Base-by-base conservation (phyloP, 2,113 vertebrate species). In the Epinephelus cyanopodus region DNA sequence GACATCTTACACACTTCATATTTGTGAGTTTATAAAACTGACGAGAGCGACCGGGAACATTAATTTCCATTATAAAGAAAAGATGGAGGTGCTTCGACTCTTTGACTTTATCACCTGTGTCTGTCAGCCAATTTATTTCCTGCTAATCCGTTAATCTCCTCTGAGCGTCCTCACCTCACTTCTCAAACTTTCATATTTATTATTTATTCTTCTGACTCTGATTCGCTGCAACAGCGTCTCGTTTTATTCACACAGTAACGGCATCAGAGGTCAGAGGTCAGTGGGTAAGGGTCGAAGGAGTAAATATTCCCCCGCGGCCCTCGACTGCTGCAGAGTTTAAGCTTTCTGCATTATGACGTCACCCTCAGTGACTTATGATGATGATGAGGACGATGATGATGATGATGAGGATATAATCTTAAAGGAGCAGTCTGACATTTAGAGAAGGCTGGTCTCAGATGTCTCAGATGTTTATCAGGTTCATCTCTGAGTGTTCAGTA, bases 121-220 rank as follows among this genome's bases (percentile, higher is more conserved):
- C 79, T 9, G 58, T 39, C 42, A 11, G 56, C 8, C 27, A 72
- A 87, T 81, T 88, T 62, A 60, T 65, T 83, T 88, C 39, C 62
- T 27, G 54, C 54, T 92, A 92, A 92, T 87, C 85, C 84, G 6
- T 75, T 92, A 90, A 92, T 89, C 87, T 92, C 52, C 52, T 73
- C 10, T 13, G 21, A 0, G 42, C 10, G 10, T 56, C 72, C 25
- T 67, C 54, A 33, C 62, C 11, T 62, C 57, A 57, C 62, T 69
- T 52, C 17, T 47, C 64, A 42, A 37, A 81, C 48, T 82, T 70
- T 12, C 6, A 45, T 0, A 61, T 82, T 79, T 67, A 56, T 74
- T 48, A 73, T 81, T 77, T 58, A 74, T 62, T 77, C 25, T 5
- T 14, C 3, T 0, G 3, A 6, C 64, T 71, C 29, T 25, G 82